A percentile compares a stretch with the other conserved stretches of the same genome.
phyloP scores from a whole-genome alignment of 1,140 invertebrate genomes.

The Lucilia sericata region DNA sequence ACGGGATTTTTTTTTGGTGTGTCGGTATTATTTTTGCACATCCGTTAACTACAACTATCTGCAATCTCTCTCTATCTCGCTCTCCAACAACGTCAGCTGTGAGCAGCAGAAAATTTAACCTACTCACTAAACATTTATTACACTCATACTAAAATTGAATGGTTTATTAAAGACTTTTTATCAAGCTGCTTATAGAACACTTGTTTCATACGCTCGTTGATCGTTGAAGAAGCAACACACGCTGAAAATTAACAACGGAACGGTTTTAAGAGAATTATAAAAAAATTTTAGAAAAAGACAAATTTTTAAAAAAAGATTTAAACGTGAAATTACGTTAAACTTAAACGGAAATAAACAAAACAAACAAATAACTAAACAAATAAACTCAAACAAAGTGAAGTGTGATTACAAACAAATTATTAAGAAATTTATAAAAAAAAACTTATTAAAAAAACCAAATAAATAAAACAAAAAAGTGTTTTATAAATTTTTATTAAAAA shows the following conservation, averaged over 20 bases:
- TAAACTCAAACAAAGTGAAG: slow-evolving; percentile 23
- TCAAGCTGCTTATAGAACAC: slow-evolving; percentile 46
- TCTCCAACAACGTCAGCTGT: neutral
- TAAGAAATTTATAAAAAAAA: slow-evolving; percentile 27
- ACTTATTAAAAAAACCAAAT: slow-evolving; percentile 8
- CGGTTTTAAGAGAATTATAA: neutral
- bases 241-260: neutral
- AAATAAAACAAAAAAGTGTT: slow-evolving; percentile 16
- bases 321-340: slow-evolving; percentile 21
- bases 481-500: slow-evolving; percentile 25
- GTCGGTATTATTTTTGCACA: slow-evolving; percentile 21
- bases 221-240: slow-evolving; percentile 45
- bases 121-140: neutral
- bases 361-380: too few relatives aligned
- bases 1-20: neutral
- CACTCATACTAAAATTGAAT: slow-evolving; percentile 9
- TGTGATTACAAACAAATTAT: neutral
- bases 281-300: slow-evolving; percentile 19
- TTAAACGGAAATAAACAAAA: slow-evolving; percentile 38
- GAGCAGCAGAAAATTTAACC: neutral
- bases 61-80: neutral
- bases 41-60: slow-evolving; percentile 18
- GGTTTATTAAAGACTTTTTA: slow-evolving; percentile 46
- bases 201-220: slow-evolving; percentile 48
- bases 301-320: neutral